A percentile compares a stretch with the other conserved stretches of the same genome.
Conservation (phyloP, 64 coral and sea anemone genomes). For the Pocillopora verrucosa region DNA sequence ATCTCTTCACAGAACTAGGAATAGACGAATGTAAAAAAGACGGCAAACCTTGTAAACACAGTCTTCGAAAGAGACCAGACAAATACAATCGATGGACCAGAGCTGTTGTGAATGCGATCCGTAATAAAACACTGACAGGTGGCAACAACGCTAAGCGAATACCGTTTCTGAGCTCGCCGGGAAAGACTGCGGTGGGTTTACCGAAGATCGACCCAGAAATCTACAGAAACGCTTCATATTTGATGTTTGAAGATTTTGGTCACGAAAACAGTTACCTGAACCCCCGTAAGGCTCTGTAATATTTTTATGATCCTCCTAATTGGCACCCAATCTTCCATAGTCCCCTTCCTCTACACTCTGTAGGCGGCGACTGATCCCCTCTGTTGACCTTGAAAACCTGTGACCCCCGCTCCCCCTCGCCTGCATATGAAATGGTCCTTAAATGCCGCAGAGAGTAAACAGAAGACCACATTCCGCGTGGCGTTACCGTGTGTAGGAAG, state of each 20-base stretch:
- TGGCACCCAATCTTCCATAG: too few relatives aligned
- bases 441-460: too few relatives aligned
- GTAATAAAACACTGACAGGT: slow-evolving; percentile 16
- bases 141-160: slow-evolving; percentile 61
- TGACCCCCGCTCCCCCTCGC: too few relatives aligned
- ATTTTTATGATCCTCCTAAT: too few relatives aligned
- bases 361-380: too few relatives aligned
- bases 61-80: slow-evolving; percentile 45
- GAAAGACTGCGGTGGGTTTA: slow-evolving; percentile 36
- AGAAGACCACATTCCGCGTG: too few relatives aligned
- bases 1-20: slow-evolving; percentile 72
- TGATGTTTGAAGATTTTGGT: slow-evolving; percentile 15
- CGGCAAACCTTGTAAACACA: slow-evolving; percentile 17
- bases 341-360: too few relatives aligned
- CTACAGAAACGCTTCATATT: slow-evolving; percentile 47
- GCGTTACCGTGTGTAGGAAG: too few relatives aligned
- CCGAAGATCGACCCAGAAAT: slow-evolving; percentile 43
- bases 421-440: too few relatives aligned
- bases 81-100: slow-evolving; percentile 82
- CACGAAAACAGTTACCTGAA: too few relatives aligned
- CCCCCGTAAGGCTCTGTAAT: too few relatives aligned
- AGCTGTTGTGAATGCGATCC: slow-evolving; percentile 62
- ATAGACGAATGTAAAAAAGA: slow-evolving; percentile 27
- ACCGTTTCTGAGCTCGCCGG: slow-evolving; percentile 71
- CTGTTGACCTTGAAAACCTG: too few relatives aligned